These are phyloP conservation scores for Caenorhabditis sp. DNA, from an alignment of 2,888 invertebrate species.

Conservation along the genomic window DNA sequence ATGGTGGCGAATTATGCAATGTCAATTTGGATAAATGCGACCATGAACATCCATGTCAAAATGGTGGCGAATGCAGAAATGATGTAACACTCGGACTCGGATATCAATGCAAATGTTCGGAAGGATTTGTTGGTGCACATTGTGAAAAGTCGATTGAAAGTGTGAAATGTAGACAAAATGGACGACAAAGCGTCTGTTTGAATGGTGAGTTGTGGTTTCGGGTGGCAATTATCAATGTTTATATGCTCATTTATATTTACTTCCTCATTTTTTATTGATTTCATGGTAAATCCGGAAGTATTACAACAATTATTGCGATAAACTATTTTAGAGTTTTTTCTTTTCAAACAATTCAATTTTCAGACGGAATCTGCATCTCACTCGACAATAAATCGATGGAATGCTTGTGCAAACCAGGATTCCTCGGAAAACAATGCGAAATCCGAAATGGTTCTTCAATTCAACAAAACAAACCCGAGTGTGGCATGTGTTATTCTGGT, in stretches of 20 bases:
- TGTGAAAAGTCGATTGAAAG: slow-evolving; percentile 75
- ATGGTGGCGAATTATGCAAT: slow-evolving; percentile 74
- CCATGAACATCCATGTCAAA: slow-evolving; percentile 24
- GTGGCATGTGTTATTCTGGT: background rate
- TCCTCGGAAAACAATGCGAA: slow-evolving; percentile 17
- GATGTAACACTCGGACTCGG: slow-evolving; percentile 83
- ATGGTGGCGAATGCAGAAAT: slow-evolving; percentile 82
- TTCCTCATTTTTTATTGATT: slow-evolving; percentile 5
- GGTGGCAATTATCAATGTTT: background rate
- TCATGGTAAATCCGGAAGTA: background rate
- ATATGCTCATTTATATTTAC: background rate
- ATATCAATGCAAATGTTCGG: slow-evolving; percentile 87
- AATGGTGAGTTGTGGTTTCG: slow-evolving; percentile 19
- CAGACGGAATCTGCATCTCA: slow-evolving; percentile 25
- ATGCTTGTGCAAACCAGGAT: slow-evolving; percentile 18
- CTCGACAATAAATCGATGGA: slow-evolving; percentile 8
- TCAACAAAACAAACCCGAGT: background rate
- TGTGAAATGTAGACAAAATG: slow-evolving; percentile 13
- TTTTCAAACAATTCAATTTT: too few relatives aligned
- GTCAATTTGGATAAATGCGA: slow-evolving; percentile 27
- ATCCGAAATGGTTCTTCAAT: too few relatives aligned
- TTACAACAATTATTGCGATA: too few relatives aligned
- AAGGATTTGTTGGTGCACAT: slow-evolving; percentile 88
- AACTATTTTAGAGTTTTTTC: too few relatives aligned
- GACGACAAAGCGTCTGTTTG: slow-evolving; percentile 10